Conservation (phyloP, 2,888 invertebrate species). For the Gasteruption jaculator region DNA sequence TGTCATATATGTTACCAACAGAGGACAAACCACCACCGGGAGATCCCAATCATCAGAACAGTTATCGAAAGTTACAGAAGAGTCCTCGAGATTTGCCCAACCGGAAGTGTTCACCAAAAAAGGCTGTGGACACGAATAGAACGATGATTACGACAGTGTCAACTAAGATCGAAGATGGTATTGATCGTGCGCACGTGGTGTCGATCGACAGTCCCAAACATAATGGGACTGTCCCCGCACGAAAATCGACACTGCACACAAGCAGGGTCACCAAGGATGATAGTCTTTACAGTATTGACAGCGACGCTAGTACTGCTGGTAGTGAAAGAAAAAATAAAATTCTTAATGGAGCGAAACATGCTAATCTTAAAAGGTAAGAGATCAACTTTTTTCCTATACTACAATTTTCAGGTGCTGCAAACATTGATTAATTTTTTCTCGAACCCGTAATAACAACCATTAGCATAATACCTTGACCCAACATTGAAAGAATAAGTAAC, state of each 20-base stretch:
- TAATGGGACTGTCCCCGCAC: conserved; percentile 43
- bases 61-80: conserved; percentile 21
- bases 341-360: conserved; percentile 68
- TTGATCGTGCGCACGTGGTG: conserved; percentile 24
- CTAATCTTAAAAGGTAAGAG: conserved; percentile 66
- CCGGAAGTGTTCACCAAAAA: conserved; percentile 21
- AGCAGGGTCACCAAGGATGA: conserved; percentile 59
- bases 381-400: neutral
- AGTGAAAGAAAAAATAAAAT: conserved; percentile 66
- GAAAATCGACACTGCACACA: conserved; percentile 42
- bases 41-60: conserved; percentile 32
- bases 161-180: conserved; percentile 27
- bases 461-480: too few relatives aligned
- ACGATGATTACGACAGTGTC: conserved; percentile 33
- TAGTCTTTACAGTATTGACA: conserved; percentile 67
- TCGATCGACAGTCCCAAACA: conserved; percentile 44
- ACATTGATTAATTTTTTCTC: too few relatives aligned
- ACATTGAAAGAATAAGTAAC: too few relatives aligned
- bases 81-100: neutral
- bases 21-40: conserved; percentile 71
- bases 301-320: conserved; percentile 61
- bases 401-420: too few relatives aligned
- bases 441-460: too few relatives aligned
- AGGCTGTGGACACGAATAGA: conserved; percentile 24
- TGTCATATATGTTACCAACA: conserved; percentile 76